Evolutionary conservation across 2,797 vertebrate genomes (phyloP), one percentile per base, ranked within the genome.

Genomic region (Hafferia zeledoni): DNA sequence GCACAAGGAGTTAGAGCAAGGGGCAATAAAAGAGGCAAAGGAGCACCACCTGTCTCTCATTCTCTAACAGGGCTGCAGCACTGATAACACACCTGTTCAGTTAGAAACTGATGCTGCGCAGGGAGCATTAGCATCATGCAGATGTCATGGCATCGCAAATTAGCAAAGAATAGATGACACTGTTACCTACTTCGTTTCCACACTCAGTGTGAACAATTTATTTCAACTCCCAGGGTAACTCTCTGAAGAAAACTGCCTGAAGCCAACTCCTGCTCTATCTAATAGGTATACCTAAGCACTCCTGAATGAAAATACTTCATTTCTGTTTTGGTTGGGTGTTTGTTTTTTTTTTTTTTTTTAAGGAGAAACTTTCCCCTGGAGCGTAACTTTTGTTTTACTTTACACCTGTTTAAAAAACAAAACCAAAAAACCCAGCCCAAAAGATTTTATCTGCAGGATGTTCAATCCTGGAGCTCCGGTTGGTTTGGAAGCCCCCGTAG

Each of bases 211-310:
- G 7, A 79, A 23, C 27, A 8, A 37, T 11, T 84, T 41, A 60
- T 61, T 61, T 56, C 46, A 46, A 24, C 17, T 65, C 33, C 18
- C 55, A 24, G 10, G 13, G 9, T 2, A 75, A 61, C 27, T 18
- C 67, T 44, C 50, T 10, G 22, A 63, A 49, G 31, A 43, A 60
- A 69, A 49, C 0, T 25, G 5, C 47, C 68, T 17, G 31, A 41
- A 77, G 44, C 4, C 41, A 64, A 6, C 18, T 63, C 44, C n/a
- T 43, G 8, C 30, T 33, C 18, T 30, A 18, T 2, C 41, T 13
- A 6, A 56, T 1, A 4, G 19, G 6, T 7, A 35, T 1, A 60
- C 39, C 33, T 2, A 18, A 52, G 6, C 3, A 23, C 15, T 72
- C 60, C 35, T 39, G 30, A 78, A 50, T 12, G 0, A 13, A 61